Conservation (phyloP, 2,888 invertebrate species). For the Amblyjoppa proteus region DNA sequence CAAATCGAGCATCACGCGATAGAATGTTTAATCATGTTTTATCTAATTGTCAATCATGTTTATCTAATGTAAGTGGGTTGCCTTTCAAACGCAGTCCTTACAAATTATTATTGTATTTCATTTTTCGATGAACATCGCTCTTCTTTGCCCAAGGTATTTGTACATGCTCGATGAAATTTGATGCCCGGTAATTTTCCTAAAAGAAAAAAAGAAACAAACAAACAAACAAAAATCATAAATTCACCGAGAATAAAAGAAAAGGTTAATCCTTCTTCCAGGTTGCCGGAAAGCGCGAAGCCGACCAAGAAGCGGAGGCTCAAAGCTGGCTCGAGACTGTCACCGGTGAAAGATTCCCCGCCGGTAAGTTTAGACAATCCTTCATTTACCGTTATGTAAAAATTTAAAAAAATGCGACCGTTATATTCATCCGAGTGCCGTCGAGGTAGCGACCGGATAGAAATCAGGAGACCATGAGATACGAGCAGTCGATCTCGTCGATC, state of each 20-base stretch:
- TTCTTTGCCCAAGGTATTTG: not conserved
- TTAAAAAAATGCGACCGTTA: not conserved
- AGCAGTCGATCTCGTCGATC: slow-evolving; percentile 22
- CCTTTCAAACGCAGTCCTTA: not conserved
- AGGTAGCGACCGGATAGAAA: slow-evolving; percentile 64
- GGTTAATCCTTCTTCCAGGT: slow-evolving; percentile 85
- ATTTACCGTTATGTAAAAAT: not conserved
- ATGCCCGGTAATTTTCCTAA: not conserved
- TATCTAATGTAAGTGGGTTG: too few species aligned
- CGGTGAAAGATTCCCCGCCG: slow-evolving; percentile 91
- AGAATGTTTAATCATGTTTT: too few species aligned
- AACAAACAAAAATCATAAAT: not conserved
- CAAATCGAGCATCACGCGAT: not conserved
- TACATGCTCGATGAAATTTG: not conserved
- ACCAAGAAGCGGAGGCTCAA: slow-evolving; percentile 93
- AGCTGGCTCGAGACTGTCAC: slow-evolving; percentile 94
- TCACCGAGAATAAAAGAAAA: not conserved
- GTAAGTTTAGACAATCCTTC: slow-evolving; percentile 73
- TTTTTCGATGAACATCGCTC: too few species aligned
- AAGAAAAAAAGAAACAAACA: not conserved
- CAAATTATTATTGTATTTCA: not conserved
- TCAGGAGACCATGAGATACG: slow-evolving; percentile 63
- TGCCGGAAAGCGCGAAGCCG: slow-evolving; percentile 92
- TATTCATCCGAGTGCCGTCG: slow-evolving; percentile 44
- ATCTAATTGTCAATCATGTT: too few species aligned